Base-by-base conservation (phyloP, 2,888 invertebrate genomes). In the Lutraria lutraria region DNA sequence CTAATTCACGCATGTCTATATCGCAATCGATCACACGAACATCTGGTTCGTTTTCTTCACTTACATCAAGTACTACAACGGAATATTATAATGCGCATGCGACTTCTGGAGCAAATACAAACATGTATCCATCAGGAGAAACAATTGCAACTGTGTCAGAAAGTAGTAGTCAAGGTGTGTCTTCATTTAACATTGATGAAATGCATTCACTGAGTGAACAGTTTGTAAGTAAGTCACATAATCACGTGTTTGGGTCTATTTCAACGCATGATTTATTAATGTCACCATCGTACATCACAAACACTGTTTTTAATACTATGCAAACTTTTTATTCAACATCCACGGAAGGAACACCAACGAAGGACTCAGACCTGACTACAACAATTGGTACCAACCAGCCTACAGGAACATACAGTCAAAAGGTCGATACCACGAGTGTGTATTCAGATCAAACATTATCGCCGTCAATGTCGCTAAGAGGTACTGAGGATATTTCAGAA, bases 41-140 rank as follows among this genome's bases (percentile, higher is more conserved):
- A n/a, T 68, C 25, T 68, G 63, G 25, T 68, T 25, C 63, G 25
- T 68, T n/a, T 68, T 68, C 25, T 68, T n/a, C 63, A 68, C 63
- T 25, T 68, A 68, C 63, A 25, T 68, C 63, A 25, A 68, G 63
- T 68, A 68, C 63, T 25, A 4, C 63, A 68, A 68, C 63, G 63
- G 25, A 25, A n/a, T 25, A n/a, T 68, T 8, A 13, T 25, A 68
- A 21, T 68, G 63, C 3, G 21, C 25, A 68, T 21, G 6, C 25
- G 25, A 10, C 63, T 68, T n/a, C 13, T 12, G n/a, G 8, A 25
- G 8, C 25, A n/a, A 43, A 43, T 43, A 25, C n/a, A 25, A 8
- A 0, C 12, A 25, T 2, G 12, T 12, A 4, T 25, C 13, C 63
- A 68, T 25, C 6, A 25, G 63, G 25, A 68, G n/a, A 68, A 21